A percentile compares a stretch with the other conserved stretches of the same genome.
These are phyloP conservation scores for Odontomachus brunneus DNA, from an alignment of 1,140 invertebrate genomes.

Conservation along the genomic window DNA sequence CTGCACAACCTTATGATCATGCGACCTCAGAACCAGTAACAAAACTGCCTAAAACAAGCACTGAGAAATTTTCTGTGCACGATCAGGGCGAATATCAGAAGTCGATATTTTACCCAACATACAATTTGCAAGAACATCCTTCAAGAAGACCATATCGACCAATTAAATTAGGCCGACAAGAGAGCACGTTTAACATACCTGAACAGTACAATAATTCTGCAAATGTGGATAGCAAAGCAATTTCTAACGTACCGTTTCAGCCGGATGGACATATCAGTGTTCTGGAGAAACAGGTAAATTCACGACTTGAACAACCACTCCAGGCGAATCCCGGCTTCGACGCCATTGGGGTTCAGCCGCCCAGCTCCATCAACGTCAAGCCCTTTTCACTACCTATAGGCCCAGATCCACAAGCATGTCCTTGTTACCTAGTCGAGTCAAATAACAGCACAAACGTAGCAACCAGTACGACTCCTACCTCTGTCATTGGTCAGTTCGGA, in stretches of 20 bases:
- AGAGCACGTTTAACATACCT: background rate
- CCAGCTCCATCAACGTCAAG: constrained; percentile 69
- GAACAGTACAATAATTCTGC: constrained; percentile 15
- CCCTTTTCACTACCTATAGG: constrained; percentile 76
- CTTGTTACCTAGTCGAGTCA: constrained; percentile 78
- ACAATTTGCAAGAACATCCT: constrained; percentile 21
- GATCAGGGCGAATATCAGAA: constrained; percentile 29
- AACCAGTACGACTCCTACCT: constrained; percentile 62
- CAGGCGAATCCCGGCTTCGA: constrained; percentile 55
- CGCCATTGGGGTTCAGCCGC: constrained; percentile 76
- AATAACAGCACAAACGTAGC: constrained; percentile 64
- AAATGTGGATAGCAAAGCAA: constrained; percentile 13
- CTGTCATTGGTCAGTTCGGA: constrained; percentile 81
- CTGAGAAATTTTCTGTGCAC: background rate
- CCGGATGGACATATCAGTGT: constrained; percentile 13
- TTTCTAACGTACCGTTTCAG: constrained; percentile 26
- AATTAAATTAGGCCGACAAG: constrained; percentile 17
- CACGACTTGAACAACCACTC: constrained; percentile 41
- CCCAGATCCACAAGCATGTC: constrained; percentile 77
- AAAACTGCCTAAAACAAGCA: background rate
- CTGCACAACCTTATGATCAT: background rate
- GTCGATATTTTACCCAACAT: background rate
- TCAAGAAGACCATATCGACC: background rate
- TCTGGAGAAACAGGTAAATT: constrained; percentile 68
- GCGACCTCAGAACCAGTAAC: background rate